Evolutionary conservation across 2,113 vertebrate species (phyloP).

Genomic region (Platichthys stellatus): DNA sequence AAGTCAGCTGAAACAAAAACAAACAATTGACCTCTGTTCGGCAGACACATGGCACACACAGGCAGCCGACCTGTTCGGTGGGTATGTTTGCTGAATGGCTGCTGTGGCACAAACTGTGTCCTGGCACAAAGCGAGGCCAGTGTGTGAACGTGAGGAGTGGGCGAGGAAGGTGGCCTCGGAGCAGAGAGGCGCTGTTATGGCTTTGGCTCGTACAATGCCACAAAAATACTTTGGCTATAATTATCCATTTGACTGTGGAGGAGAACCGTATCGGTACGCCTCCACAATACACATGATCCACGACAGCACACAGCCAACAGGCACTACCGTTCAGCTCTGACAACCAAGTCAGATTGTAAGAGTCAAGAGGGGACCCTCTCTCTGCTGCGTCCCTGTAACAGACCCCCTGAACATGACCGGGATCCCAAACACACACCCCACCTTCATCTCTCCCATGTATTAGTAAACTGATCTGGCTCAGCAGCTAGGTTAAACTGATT

Average conservation of each 20-base stretch:
- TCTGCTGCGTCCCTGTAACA: constrained; percentile 29
- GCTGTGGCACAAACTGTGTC: constrained; percentile 55
- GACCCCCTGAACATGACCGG: constrained; percentile 29
- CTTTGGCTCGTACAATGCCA: constrained; percentile 27
- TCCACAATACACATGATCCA: constrained; percentile 42
- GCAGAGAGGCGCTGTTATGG: constrained; percentile 45
- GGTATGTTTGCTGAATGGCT: constrained; percentile 59
- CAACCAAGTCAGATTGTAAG: constrained; percentile 8
- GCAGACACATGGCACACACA: constrained; percentile 33
- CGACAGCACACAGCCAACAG: constrained; percentile 30
- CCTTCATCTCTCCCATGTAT: constrained; percentile 57
- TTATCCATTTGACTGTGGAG: constrained; percentile 44
- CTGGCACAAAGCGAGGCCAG: constrained; percentile 43
- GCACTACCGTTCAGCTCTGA: constrained; percentile 20
- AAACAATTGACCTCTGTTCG: constrained; percentile 46
- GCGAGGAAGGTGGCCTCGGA: constrained; percentile 35
- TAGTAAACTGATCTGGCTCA: constrained; percentile 77
- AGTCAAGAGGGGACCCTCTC: constrained; percentile 23
- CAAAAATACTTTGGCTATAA: constrained; percentile 42
- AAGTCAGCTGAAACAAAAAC: constrained; percentile 49
- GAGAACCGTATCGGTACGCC: constrained; percentile 29
- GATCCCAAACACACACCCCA: constrained; percentile 45
- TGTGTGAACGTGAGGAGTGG: constrained; percentile 36
- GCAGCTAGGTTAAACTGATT: constrained; percentile 81
- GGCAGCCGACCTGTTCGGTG: constrained; percentile 29